Evolutionary conservation across 1,140 invertebrate genomes (phyloP).

Genomic region (Drosophila micromelanica): DNA sequence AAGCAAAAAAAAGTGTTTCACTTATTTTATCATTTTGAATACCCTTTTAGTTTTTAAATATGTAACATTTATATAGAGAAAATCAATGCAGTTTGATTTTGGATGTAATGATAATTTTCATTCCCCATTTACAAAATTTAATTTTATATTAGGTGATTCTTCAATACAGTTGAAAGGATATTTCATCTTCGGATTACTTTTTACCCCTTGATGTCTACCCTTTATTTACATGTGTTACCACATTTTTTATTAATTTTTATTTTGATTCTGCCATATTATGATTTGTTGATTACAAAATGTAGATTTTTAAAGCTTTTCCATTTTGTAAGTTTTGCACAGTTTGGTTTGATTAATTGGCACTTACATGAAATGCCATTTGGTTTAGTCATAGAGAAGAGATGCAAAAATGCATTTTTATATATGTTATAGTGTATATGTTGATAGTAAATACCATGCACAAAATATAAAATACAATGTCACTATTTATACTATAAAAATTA

Average conservation of each 20-base stretch:
- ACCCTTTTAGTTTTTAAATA: not conserved
- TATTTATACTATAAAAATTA: too few relatives aligned
- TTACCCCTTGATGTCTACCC: not conserved
- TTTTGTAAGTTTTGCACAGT: constrained; percentile 25
- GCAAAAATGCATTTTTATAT: too few relatives aligned
- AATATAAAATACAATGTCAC: too few relatives aligned
- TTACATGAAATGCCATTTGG: constrained; percentile 30
- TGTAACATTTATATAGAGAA: too few relatives aligned
- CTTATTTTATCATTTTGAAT: constrained; percentile 7
- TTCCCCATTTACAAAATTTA: too few relatives aligned
- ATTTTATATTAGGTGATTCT: too few relatives aligned
- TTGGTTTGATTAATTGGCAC: constrained; percentile 58
- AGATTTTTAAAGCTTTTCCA: constrained; percentile 48
- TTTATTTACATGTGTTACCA: not conserved
- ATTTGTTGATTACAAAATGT: constrained; percentile 49
- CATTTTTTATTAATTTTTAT: constrained; percentile 10
- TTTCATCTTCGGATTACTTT: constrained; percentile 14
- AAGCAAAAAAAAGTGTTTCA: constrained; percentile 40
- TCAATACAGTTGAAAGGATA: not conserved
- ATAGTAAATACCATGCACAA: too few relatives aligned
- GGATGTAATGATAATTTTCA: too few relatives aligned
- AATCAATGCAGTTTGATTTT: too few relatives aligned
- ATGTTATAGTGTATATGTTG: too few relatives aligned
- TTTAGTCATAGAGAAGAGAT: not conserved
- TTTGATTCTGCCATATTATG: constrained; percentile 28